Percentiles rank a stretch among this genome's conserved stretches.
These are phyloP conservation scores for Drosophila monieri DNA, from an alignment of 2,888 invertebrate species.

Conservation along the genomic window DNA sequence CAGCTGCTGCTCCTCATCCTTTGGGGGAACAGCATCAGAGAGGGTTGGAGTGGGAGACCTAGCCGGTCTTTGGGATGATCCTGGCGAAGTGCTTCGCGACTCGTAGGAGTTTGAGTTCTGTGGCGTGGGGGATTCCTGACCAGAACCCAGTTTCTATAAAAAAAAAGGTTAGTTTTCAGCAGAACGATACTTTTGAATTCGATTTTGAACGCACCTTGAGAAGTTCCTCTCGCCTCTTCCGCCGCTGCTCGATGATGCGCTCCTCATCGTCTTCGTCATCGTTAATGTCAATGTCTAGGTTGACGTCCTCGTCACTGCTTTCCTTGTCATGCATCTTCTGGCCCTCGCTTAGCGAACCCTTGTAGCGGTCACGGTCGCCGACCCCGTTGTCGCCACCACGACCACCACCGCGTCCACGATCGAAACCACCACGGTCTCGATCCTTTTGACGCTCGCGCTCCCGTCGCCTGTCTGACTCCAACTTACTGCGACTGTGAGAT, in stretches of 20 bases:
- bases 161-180: background rate
- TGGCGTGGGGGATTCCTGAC: conserved; percentile 53
- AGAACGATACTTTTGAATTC: background rate
- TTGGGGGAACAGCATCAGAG: conserved; percentile 9
- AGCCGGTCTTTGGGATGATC: conserved; percentile 41
- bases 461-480: conserved; percentile 82
- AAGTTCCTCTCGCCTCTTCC: conserved; percentile 94
- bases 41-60: conserved; percentile 50
- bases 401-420: conserved; percentile 69
- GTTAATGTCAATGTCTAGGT: conserved; percentile 92
- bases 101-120: conserved; percentile 62
- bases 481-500: conserved; percentile 83
- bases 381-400: conserved; percentile 73
- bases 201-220: conserved; percentile 87
- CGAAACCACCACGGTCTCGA: conserved; percentile 82
- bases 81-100: conserved; percentile 59
- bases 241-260: conserved; percentile 93
- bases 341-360: conserved; percentile 92
- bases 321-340: conserved; percentile 87
- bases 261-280: conserved; percentile 97
- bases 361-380: conserved; percentile 86
- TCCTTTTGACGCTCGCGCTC: conserved; percentile 81
- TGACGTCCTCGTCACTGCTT: conserved; percentile 88
- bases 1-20: conserved; percentile 9
- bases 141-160: conserved; percentile 69